phyloP scores from a whole-genome alignment of 2,888 invertebrate species.

The Callosobruchus maculatus region DNA sequence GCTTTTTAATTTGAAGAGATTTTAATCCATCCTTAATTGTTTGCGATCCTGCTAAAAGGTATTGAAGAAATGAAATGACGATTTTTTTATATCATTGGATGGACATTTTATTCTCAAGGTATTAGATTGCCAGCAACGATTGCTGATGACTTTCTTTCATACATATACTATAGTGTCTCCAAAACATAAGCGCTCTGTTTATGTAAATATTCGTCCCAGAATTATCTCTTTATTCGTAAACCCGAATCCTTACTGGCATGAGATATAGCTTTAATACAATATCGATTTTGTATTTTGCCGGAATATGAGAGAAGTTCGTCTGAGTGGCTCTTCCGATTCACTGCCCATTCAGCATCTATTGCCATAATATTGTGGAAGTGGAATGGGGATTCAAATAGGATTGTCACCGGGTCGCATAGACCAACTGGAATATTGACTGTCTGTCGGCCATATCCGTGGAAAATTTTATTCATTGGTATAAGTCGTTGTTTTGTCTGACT shows the following conservation, averaged over 20 bases:
- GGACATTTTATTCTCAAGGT: too few species aligned
- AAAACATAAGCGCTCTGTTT: too few species aligned
- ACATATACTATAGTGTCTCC: too few species aligned
- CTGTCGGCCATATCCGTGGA: neutral
- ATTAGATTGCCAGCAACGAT: too few species aligned
- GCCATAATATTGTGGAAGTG: neutral
- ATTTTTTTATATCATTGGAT: too few species aligned
- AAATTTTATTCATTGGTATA: neutral
- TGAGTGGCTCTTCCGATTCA: neutral
- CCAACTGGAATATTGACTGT: neutral
- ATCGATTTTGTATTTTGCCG: neutral
- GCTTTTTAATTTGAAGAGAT: too few species aligned
- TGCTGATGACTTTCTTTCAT: too few species aligned
- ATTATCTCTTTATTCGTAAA: neutral
- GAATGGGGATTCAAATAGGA: neutral
- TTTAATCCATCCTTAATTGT: too few species aligned
- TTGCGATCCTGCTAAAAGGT: too few species aligned
- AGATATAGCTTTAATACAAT: neutral
- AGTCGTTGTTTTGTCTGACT: neutral
- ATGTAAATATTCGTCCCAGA: neutral
- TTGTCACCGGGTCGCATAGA: neutral
- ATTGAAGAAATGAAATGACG: too few species aligned
- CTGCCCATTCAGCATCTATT: neutral
- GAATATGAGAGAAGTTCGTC: neutral
- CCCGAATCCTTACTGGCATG: neutral